Evolutionary conservation across 2,113 vertebrate species (phyloP), one percentile per base, ranked within the genome.

Genomic region (Illadopsis cleaveri): DNA sequence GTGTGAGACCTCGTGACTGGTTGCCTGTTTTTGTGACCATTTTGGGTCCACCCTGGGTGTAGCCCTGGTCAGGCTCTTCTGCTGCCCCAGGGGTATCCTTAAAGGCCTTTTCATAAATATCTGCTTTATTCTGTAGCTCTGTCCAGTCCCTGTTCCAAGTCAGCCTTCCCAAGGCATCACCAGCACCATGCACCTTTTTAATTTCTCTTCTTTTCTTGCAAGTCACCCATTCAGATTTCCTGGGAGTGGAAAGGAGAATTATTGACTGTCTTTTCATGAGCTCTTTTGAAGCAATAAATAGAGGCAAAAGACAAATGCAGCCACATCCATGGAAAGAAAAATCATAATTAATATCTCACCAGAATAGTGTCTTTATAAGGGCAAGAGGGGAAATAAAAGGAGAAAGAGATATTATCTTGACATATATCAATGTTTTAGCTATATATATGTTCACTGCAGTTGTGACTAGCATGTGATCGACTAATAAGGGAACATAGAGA

Each of bases 261-360:
- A 93, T 87, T 86, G 65, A 89, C 51, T 90, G 30, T 64, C 71
- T 94, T 84, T 45, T 75, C 65, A 48, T 54, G 35, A 85, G 66
- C 72, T 80, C 80, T 92, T 37, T 78, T 45, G 76, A 79, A 93
- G 27, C 42, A 89, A 70, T 96, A 94, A 96, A 94, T 53, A 82
- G 82, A 93, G 68, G 54, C 57, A 77, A 76, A 95, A 96, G 75
- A 96, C 54, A 94, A 96, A 97, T 94, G 51, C 69, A 82, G 42
- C 35, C 48, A 50, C 58, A 76, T 56, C 61, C 42, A 73, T 79
- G 54, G 42, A 66, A 92, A 53, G 71, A 79, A 96, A 96, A 94
- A 92, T 79, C 27, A 57, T 95, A 94, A 97, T 91, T 98, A 96
- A 88, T 97, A 85, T 91, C 97, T 97, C 86, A 95, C 62, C 44